Evolutionary conservation across 2,888 invertebrate species (phyloP).

Genomic region (Lepidocyrtoides sp.): DNA sequence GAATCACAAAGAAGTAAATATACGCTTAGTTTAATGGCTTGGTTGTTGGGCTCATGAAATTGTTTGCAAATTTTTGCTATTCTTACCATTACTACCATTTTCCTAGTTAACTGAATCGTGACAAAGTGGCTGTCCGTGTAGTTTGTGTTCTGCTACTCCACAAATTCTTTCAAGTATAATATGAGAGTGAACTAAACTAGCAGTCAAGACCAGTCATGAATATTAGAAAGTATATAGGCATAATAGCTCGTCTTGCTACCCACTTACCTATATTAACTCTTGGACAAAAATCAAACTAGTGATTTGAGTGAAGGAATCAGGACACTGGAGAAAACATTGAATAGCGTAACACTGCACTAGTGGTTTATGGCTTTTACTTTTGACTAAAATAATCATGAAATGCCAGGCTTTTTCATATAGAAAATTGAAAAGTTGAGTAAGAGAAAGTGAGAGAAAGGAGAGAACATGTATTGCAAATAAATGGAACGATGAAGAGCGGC

Average conservation of each 20-base stretch:
- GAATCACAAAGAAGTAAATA: neutral
- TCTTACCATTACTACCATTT: neutral
- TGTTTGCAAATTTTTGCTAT: neutral
- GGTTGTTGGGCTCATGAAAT: no score
- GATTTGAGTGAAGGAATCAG: constrained; percentile 34
- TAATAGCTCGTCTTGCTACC: no score
- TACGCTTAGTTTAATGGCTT: neutral
- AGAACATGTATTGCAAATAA: neutral
- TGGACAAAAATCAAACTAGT: neutral
- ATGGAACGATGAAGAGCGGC: neutral
- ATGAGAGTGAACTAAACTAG: no score
- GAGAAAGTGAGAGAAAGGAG: neutral
- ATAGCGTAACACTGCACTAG: neutral
- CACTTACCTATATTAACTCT: neutral
- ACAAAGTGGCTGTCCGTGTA: neutral
- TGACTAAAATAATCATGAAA: constrained; percentile 23
- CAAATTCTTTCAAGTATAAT: neutral
- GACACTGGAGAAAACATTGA: neutral
- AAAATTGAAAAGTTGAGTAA: constrained; percentile 20
- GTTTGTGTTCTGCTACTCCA: neutral
- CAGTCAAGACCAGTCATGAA: no score
- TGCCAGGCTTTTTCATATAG: neutral
- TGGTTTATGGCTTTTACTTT: neutral
- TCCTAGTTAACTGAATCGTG: constrained; percentile 3
- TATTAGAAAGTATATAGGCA: no score